Evolutionary conservation across 2,888 invertebrate species (phyloP).

Genomic region (Lasioglossum villosulum): DNA sequence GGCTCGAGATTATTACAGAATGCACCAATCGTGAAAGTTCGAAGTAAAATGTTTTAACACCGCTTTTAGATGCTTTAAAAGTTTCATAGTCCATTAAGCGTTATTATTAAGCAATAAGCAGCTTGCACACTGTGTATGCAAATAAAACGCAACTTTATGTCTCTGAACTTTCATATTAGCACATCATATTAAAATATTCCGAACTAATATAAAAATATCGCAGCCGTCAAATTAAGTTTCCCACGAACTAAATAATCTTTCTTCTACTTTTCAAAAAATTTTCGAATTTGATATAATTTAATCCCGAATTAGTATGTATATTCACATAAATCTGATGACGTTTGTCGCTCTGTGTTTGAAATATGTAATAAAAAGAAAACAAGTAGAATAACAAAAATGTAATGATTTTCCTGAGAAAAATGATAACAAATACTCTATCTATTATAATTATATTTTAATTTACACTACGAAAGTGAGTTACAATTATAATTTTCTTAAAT

Average conservation of each 20-base stretch:
- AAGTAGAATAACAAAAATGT: too few species aligned
- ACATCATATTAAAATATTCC: background rate
- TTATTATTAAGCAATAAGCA: conserved; percentile 2
- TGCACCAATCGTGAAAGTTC: background rate
- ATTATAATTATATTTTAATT: too few species aligned
- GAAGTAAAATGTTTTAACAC: background rate
- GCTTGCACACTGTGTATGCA: background rate
- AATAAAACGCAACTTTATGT: background rate
- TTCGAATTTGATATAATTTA: background rate
- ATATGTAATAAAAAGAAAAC: too few species aligned
- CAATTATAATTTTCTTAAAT: too few species aligned
- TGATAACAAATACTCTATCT: too few species aligned
- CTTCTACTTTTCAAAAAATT: too few species aligned
- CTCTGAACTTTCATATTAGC: background rate
- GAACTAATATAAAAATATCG: background rate
- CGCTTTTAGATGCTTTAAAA: background rate
- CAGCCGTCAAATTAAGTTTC: too few species aligned
- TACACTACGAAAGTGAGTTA: too few species aligned
- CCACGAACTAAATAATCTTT: too few species aligned
- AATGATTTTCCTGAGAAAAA: too few species aligned
- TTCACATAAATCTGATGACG: too few species aligned
- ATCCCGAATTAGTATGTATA: background rate
- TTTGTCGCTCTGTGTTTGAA: background rate
- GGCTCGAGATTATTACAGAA: background rate
- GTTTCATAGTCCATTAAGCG: background rate